Evolutionary conservation across 2,888 invertebrate genomes (phyloP).

Genomic region (Cryptophagus acutangulus): DNA sequence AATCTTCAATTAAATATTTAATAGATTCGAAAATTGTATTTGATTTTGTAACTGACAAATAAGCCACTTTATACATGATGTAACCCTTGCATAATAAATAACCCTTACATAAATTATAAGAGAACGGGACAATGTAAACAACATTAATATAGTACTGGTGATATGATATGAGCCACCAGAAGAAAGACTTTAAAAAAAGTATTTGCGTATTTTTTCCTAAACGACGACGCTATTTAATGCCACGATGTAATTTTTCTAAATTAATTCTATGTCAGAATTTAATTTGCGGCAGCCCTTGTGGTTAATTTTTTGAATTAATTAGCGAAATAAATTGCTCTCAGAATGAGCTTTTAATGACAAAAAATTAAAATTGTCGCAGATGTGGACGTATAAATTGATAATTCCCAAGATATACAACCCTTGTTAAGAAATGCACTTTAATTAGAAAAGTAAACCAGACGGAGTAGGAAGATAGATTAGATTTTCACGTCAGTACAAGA

Average conservation of each 20-base stretch:
- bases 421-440: conserved; percentile 42
- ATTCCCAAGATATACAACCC: conserved; percentile 46
- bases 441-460: conserved; percentile 36
- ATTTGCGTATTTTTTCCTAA: too few relatives aligned
- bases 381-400: conserved; percentile 47
- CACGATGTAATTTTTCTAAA: conserved; percentile 7
- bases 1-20: conserved; percentile 25
- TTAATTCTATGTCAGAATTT: conserved; percentile 5
- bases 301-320: conserved; percentile 47
- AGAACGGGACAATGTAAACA: too few relatives aligned
- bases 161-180: too few relatives aligned
- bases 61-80: conserved; percentile 8
- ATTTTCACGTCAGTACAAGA: conserved; percentile 32
- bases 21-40: conserved; percentile 22
- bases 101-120: too few relatives aligned
- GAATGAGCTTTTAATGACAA: conserved; percentile 48
- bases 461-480: conserved; percentile 42
- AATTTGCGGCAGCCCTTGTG: conserved; percentile 29
- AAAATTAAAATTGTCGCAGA: conserved; percentile 49
- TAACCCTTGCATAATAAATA: too few relatives aligned
- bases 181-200: too few relatives aligned
- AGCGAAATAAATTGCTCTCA: conserved; percentile 42
- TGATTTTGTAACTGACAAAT: conserved; percentile 24
- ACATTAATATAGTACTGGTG: too few relatives aligned
- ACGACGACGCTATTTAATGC: conserved; percentile 7